Conservation (phyloP, 2,888 invertebrate genomes). For the Reticulitermes lucifugus region DNA sequence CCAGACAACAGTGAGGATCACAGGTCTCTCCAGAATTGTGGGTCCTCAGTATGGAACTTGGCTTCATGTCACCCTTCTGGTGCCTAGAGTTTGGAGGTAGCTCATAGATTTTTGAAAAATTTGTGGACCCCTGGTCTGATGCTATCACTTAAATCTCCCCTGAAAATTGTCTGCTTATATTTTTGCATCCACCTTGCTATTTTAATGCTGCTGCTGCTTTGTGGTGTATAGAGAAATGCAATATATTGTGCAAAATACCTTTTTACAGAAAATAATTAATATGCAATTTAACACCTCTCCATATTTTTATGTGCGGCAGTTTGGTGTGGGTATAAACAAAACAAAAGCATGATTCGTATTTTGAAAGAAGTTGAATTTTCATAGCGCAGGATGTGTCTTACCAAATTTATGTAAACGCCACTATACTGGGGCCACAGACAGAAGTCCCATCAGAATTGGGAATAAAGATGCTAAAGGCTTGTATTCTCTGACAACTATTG, state of each 20-base stretch:
- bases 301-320: conserved; percentile 9
- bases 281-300: neutral
- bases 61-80: too few species aligned
- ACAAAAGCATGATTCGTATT: neutral
- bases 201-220: conserved; percentile 1
- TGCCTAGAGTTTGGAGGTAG: too few species aligned
- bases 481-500: too few species aligned
- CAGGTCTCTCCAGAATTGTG: too few species aligned
- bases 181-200: neutral
- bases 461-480: too few species aligned
- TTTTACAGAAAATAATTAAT: neutral
- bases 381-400: neutral
- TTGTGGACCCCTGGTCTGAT: neutral
- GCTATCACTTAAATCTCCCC: neutral
- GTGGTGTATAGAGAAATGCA: conserved; percentile 29
- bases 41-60: too few species aligned
- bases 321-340: neutral
- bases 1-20: too few species aligned
- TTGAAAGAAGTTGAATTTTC: neutral
- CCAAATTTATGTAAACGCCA: neutral
- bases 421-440: neutral
- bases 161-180: neutral
- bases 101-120: too few species aligned
- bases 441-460: too few species aligned
- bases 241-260: conserved; percentile 19